A percentile compares a stretch with the other conserved stretches of the same genome.
phyloP scores from a whole-genome alignment of 2,888 invertebrate genomes.

The Tanypteryx hageni region DNA sequence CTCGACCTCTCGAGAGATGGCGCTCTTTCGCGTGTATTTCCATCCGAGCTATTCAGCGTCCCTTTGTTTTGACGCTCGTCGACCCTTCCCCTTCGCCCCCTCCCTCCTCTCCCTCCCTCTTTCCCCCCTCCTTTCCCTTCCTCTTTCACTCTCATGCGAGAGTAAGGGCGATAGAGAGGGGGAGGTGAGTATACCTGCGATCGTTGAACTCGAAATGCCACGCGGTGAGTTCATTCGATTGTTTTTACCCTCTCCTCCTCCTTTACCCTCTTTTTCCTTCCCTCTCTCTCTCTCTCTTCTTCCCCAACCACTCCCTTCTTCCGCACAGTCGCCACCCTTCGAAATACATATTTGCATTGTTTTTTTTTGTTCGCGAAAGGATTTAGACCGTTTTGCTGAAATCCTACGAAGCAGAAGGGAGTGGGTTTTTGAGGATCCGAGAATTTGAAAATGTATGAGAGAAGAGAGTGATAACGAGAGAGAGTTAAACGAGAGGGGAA shows the following conservation, averaged over 20 bases:
- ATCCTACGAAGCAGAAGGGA: not conserved
- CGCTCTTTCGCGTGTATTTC: not conserved
- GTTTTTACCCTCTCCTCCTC: not conserved
- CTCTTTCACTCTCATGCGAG: too few relatives aligned
- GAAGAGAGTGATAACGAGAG: not conserved
- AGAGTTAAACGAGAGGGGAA: not conserved
- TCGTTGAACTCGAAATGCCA: constrained; percentile 49
- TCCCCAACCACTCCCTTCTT: not conserved
- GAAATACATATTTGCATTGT: too few relatives aligned
- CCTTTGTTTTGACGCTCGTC: not conserved
- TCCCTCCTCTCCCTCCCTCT: not conserved
- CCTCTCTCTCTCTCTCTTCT: not conserved
- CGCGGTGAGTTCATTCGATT: not conserved
- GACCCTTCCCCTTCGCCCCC: not conserved
- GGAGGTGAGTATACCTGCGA: constrained; percentile 9
- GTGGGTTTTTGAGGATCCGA: not conserved
- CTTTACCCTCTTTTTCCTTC: not conserved
- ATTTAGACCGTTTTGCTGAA: not conserved
- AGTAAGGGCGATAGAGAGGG: not conserved
- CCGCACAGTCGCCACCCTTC: not conserved
- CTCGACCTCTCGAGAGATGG: not conserved
- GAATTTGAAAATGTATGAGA: not conserved
- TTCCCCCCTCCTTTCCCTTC: too few relatives aligned
- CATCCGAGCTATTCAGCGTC: not conserved
- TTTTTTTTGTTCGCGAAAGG: too few relatives aligned